A percentile compares a stretch with the other conserved stretches of the same genome.
phyloP scores from a whole-genome alignment of 1,140 invertebrate species.

The Cydia amplana region DNA sequence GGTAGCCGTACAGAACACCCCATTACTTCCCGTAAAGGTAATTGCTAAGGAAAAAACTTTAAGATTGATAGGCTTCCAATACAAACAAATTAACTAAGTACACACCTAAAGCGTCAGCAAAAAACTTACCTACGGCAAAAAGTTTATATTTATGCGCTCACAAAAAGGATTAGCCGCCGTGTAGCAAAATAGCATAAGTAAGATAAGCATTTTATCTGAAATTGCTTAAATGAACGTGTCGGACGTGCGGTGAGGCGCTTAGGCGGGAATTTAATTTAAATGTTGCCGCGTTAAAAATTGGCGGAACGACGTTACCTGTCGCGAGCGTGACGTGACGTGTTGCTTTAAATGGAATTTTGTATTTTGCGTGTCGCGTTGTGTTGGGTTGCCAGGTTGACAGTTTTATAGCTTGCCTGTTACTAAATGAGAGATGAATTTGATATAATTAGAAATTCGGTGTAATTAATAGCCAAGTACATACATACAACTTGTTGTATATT shows the following conservation, averaged over 20 bases:
- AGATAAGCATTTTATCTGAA: constrained; percentile 31
- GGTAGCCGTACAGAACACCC: neutral
- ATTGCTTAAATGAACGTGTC: constrained; percentile 30
- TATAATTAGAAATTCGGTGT: too few relatives aligned
- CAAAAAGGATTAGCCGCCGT: constrained; percentile 24
- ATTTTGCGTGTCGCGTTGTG: neutral
- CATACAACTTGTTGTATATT: too few relatives aligned
- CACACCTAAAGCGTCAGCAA: constrained; percentile 19
- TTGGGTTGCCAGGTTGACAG: constrained; percentile 13
- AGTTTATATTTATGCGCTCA: constrained; percentile 23
- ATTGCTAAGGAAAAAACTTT: constrained; percentile 12
- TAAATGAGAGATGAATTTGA: neutral
- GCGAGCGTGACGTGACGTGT: constrained; percentile 20
- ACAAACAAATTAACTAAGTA: constrained; percentile 31
- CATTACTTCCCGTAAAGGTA: constrained; percentile 23
- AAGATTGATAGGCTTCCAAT: constrained; percentile 2
- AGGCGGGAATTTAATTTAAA: constrained; percentile 32
- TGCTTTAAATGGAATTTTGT: constrained; percentile 30
- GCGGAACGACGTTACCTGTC: constrained; percentile 31
- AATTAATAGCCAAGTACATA: too few relatives aligned
- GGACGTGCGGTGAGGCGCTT: constrained; percentile 17
- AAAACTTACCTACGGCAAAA: constrained; percentile 25
- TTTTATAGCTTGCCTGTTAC: neutral
- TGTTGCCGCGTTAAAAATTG: constrained; percentile 32
- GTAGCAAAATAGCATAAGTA: neutral